A percentile compares a stretch with the other conserved stretches of the same genome.
Conservation (phyloP, 2,888 invertebrate species). For the Cactoblastis cactorum region DNA sequence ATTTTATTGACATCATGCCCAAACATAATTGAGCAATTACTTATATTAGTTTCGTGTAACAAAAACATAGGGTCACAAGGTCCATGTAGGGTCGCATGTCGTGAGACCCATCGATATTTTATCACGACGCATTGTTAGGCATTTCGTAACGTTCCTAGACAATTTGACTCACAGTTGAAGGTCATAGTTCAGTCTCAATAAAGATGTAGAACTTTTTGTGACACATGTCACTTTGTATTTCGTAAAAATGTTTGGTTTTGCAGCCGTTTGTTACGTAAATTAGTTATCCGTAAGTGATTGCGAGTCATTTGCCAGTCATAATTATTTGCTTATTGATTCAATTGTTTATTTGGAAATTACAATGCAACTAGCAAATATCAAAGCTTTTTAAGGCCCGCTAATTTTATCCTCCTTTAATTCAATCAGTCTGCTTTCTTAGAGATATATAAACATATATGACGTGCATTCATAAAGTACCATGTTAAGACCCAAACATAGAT, state of each 20-base stretch:
- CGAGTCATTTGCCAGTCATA: neutral
- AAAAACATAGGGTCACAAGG: conserved; percentile 12
- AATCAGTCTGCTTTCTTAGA: too few relatives aligned
- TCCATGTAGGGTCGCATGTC: conserved; percentile 17
- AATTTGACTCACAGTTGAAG: conserved; percentile 7
- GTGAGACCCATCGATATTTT: conserved; percentile 28
- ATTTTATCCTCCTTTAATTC: too few relatives aligned
- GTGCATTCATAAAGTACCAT: too few relatives aligned
- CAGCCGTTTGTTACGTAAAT: neutral
- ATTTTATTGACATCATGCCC: neutral
- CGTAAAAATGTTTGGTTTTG: neutral
- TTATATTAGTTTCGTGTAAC: conserved; percentile 8
- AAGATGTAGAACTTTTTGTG: conserved; percentile 8
- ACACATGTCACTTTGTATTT: conserved; percentile 1
- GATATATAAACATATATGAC: too few relatives aligned
- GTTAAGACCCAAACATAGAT: too few relatives aligned
- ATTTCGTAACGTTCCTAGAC: conserved; percentile 17
- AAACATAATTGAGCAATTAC: conserved; percentile 12
- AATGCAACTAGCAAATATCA: too few relatives aligned
- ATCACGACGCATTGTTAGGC: conserved; percentile 27
- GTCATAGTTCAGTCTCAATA: conserved; percentile 3
- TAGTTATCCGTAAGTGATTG: neutral
- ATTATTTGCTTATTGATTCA: neutral
- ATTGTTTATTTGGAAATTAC: too few relatives aligned
- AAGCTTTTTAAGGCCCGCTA: too few relatives aligned